Evolutionary conservation across 2,888 invertebrate genomes (phyloP).

Genomic region (Eledone cirrhosa): DNA sequence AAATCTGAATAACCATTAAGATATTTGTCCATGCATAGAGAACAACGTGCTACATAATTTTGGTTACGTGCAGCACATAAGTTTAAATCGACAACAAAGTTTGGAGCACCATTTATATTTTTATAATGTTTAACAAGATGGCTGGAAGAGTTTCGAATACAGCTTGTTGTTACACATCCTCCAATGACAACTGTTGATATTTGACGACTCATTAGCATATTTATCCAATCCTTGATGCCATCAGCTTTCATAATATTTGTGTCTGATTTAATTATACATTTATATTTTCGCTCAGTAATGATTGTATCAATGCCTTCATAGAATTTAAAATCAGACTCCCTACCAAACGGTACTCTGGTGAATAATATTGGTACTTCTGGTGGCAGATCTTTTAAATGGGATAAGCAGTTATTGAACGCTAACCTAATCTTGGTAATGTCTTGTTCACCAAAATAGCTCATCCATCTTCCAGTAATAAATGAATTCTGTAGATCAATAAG

Average conservation of each 20-base stretch:
- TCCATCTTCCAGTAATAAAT: slow-evolving; percentile 7
- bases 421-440: background rate
- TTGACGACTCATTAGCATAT: background rate
- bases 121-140: background rate
- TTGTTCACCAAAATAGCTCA: background rate
- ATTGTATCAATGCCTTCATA: background rate
- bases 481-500: slow-evolving; percentile 19
- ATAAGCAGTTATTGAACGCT: background rate
- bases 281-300: background rate
- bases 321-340: background rate
- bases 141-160: background rate
- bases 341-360: background rate
- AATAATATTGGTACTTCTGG: background rate
- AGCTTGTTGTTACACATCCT: slow-evolving; percentile 15
- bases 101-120: background rate
- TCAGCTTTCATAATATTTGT: background rate
- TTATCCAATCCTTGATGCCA: background rate
- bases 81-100: background rate
- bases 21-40: slow-evolving; percentile 17
- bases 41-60: background rate
- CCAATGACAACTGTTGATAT: background rate
- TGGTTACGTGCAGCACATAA: slow-evolving; percentile 12
- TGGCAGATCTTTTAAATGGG: background rate
- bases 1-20: background rate
- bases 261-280: background rate